Conservation (phyloP, 2,888 invertebrate genomes). For the Mimumesa dahlbomi region DNA sequence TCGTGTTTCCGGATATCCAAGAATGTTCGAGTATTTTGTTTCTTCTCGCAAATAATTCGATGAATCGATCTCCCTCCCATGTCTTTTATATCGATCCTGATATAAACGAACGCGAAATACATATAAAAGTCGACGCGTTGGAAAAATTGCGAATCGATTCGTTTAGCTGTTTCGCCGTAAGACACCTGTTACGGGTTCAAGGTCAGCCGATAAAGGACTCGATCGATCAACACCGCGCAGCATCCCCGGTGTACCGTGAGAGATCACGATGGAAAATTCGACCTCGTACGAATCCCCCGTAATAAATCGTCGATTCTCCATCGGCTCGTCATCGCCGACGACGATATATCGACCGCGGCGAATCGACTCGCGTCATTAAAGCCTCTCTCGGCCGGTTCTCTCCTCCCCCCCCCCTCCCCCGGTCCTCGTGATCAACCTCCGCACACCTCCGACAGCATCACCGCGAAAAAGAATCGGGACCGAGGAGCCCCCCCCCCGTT, state of each 20-base stretch:
- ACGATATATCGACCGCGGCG: slow-evolving; percentile 68
- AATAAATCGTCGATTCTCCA: slow-evolving; percentile 66
- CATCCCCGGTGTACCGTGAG: not conserved
- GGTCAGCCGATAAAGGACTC: slow-evolving; percentile 46
- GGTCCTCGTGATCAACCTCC: slow-evolving; percentile 3
- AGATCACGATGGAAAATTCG: slow-evolving; percentile 48
- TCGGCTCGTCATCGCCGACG: slow-evolving; percentile 59
- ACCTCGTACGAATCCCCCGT: slow-evolving; percentile 48
- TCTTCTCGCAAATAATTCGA: no score
- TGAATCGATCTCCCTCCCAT: no score
- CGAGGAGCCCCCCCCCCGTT: no score
- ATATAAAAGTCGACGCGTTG: no score
- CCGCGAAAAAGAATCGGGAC: slow-evolving; percentile 5
- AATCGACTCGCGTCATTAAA: slow-evolving; percentile 65
- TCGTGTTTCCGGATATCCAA: no score
- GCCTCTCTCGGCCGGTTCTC: slow-evolving; percentile 40
- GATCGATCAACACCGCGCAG: slow-evolving; percentile 33
- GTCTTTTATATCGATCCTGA: no score
- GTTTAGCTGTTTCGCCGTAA: no score
- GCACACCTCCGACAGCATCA: not conserved
- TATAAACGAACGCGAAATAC: no score
- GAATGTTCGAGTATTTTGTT: no score
- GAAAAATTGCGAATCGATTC: no score
- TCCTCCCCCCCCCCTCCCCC: no score
- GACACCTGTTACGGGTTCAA: slow-evolving; percentile 58